Evolutionary conservation across 2,113 vertebrate species (phyloP).

Genomic region (Mohoua ochrocephala): DNA sequence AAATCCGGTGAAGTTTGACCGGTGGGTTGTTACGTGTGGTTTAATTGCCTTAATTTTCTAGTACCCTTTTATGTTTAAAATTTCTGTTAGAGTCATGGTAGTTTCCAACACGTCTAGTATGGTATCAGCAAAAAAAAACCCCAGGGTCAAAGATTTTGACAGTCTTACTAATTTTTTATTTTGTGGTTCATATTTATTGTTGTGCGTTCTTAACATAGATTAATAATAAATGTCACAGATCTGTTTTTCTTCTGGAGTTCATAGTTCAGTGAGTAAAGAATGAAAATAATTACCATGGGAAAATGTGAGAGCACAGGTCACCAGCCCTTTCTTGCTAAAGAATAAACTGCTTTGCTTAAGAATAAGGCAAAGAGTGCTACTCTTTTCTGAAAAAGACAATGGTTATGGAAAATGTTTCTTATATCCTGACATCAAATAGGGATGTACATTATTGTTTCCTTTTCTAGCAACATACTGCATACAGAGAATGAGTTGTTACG

Average conservation of each 20-base stretch:
- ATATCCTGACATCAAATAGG: not conserved
- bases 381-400: not conserved
- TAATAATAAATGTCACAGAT: not conserved
- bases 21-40: not conserved
- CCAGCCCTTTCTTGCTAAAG: not conserved
- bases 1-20: not conserved
- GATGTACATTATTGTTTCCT: not conserved
- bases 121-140: not conserved
- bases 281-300: not conserved
- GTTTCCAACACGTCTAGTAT: not conserved
- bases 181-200: not conserved
- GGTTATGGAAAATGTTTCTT: not conserved
- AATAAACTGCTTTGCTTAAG: too few relatives aligned
- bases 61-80: not conserved
- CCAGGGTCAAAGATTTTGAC: not conserved
- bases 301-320: not conserved
- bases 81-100: not conserved
- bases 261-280: not conserved
- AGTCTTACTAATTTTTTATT: not conserved
- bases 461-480: not conserved
- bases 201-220: not conserved
- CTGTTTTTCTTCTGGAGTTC: not conserved
- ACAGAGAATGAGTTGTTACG: not conserved
- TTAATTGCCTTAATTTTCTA: not conserved
- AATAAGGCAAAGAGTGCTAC: not conserved